Evolutionary conservation across 1,140 invertebrate species (phyloP).

Genomic region (Pseudomyrmex pallidus): DNA sequence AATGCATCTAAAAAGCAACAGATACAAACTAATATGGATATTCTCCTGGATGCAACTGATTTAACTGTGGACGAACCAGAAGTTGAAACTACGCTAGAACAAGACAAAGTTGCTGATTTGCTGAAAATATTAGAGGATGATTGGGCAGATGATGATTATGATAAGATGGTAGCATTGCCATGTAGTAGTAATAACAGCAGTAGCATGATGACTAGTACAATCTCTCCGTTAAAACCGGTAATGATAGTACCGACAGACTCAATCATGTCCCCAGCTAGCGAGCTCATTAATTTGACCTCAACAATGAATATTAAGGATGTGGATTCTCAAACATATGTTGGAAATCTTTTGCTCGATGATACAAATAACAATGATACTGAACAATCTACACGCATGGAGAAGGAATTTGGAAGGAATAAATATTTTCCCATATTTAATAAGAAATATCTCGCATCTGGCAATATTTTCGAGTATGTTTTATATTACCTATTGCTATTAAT

Average conservation of each 20-base stretch:
- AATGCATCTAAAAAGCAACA: conserved; percentile 43
- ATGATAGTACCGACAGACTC: conserved; percentile 18
- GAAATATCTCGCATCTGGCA: conserved; percentile 66
- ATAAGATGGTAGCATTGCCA: conserved; percentile 71
- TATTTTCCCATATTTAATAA: conserved; percentile 82
- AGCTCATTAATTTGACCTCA: conserved; percentile 85
- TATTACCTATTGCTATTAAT: not conserved
- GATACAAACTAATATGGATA: conserved; percentile 34
- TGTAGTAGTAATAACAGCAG: not conserved
- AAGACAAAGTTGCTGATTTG: conserved; percentile 73
- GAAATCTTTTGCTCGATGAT: conserved; percentile 65
- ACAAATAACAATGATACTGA: conserved; percentile 36
- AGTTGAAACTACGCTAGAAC: conserved; percentile 66
- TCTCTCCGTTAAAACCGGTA: conserved; percentile 55
- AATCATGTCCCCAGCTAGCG: conserved; percentile 84
- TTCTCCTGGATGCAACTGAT: conserved; percentile 76
- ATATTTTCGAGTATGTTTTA: conserved; percentile 67
- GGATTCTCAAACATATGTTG: conserved; percentile 13
- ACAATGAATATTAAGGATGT: conserved; percentile 82
- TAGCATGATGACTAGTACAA: conserved; percentile 5
- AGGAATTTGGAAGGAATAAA: conserved; percentile 48
- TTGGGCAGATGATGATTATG: conserved; percentile 80
- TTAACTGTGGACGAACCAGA: conserved; percentile 77
- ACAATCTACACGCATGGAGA: not conserved
- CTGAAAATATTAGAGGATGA: conserved; percentile 81